Evolutionary conservation across 2,888 invertebrate genomes (phyloP), one percentile per base, ranked within the genome.

Genomic region (Heterodera filipjevi): DNA sequence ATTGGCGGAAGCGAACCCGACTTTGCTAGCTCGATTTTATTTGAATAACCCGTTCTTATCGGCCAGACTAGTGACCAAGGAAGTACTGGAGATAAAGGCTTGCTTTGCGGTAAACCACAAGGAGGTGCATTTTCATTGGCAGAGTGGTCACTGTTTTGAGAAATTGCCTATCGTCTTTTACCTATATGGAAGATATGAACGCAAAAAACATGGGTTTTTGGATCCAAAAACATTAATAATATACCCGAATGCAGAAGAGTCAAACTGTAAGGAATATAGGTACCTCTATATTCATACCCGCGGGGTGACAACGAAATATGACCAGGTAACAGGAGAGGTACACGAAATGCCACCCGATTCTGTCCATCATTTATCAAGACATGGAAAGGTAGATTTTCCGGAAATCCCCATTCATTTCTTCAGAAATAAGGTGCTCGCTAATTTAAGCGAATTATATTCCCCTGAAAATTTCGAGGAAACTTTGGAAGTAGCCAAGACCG

Each of bases 51-150:
- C 53, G 19, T n/a, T n/a, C 6, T 19, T 73, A 16, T 27, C 73
- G 1, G 73, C 73, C n/a, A 27, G 49, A 12, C 30, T 74, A 22
- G 53, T 74, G 1, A 74, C 74, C 1, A 49, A 53, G 22, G 46
- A 22, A 53, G 16, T 49, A 12, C 8, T 74, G 12, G 53, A 74
- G n/a, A 33, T 74, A 5, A 74, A 27, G 22, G 53, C 74, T 0
- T 74, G 74, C n/a, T 74, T 46, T 22, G n/a, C 53, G 2, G 22
- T 74, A 49, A 22, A 30, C n/a, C 27, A 27, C 0, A 19, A 39
- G 27, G 27, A 74, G 3, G 16, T 74, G 16, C 74, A 74, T 49
- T 74, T 74, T 30, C 49, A 74, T n/a, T 74, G 74, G 74, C n/a
- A 30, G n/a, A n/a, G 8, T 12, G 53, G 53, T 1, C 46, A 35